phyloP scores from a whole-genome alignment of 1,140 invertebrate genomes.

The Drosophila repletoides region DNA sequence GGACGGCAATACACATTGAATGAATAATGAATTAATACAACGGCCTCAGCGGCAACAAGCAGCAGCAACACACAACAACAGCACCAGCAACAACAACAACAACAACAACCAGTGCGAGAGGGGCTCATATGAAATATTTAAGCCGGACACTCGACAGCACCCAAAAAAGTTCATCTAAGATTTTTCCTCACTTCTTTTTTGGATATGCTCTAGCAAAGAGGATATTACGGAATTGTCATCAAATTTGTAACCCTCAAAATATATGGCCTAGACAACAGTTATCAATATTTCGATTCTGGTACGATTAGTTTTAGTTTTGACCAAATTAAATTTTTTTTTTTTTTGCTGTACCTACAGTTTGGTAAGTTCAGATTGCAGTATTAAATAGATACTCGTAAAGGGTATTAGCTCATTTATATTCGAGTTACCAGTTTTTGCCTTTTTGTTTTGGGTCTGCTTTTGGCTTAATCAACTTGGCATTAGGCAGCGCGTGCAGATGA shows the following conservation, averaged over 20 bases:
- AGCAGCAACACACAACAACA: slow-evolving; percentile 18
- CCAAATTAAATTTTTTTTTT: too few species aligned
- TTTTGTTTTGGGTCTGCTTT: slow-evolving; percentile 1
- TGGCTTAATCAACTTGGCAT: slow-evolving; percentile 41
- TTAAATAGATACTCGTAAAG: too few species aligned
- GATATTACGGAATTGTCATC: too few species aligned
- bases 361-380: too few species aligned
- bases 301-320: too few species aligned
- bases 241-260: too few species aligned
- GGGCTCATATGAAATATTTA: slow-evolving; percentile 56
- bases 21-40: slow-evolving; percentile 74
- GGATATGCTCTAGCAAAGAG: background rate
- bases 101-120: slow-evolving; percentile 38
- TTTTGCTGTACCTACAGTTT: too few species aligned
- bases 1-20: slow-evolving; percentile 47
- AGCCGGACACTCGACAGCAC: slow-evolving; percentile 32
- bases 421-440: background rate
- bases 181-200: background rate
- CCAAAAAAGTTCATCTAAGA: slow-evolving; percentile 18
- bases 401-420: background rate
- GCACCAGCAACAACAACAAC: background rate
- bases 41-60: too few species aligned
- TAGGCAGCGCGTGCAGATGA: slow-evolving; percentile 27
- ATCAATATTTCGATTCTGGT: too few species aligned
- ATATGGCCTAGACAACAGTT: too few species aligned